Evolutionary conservation across 2,113 vertebrate species (phyloP).

Genomic region (Sinocyclocheilus anophthalmus): DNA sequence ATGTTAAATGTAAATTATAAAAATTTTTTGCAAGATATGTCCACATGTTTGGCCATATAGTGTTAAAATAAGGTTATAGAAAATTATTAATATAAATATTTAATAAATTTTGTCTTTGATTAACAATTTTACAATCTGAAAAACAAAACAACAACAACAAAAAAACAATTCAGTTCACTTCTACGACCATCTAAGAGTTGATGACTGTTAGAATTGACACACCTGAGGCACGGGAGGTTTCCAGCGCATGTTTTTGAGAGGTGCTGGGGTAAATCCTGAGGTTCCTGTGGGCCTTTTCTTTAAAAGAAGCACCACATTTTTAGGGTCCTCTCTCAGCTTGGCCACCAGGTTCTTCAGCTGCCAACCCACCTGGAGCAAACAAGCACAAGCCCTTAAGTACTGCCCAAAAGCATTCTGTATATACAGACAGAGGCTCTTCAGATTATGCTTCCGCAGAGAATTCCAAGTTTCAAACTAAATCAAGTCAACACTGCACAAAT

Average conservation of each 20-base stretch:
- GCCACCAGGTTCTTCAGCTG: conserved; percentile 92
- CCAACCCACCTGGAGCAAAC: conserved; percentile 88
- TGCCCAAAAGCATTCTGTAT: background rate
- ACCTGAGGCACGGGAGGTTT: conserved; percentile 91
- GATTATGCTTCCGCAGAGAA: background rate
- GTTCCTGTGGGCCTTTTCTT: conserved; percentile 89
- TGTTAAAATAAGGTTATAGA: background rate
- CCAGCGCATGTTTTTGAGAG: conserved; percentile 93
- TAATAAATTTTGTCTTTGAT: background rate
- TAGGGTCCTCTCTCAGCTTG: conserved; percentile 85
- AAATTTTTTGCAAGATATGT: background rate
- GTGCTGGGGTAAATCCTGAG: conserved; percentile 84
- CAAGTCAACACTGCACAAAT: background rate
- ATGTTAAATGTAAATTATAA: no score
- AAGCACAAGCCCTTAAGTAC: background rate
- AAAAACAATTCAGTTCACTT: no score
- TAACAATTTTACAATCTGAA: background rate
- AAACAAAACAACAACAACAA: no score
- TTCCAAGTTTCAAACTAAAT: background rate
- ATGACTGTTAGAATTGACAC: conserved; percentile 33
- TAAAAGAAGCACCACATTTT: conserved; percentile 80
- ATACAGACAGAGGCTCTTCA: background rate
- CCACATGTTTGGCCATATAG: background rate
- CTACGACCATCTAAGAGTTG: background rate
- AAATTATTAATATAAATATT: background rate